Evolutionary conservation across 2,113 vertebrate genomes (phyloP).

Genomic region (Semicossyphus pulcher): DNA sequence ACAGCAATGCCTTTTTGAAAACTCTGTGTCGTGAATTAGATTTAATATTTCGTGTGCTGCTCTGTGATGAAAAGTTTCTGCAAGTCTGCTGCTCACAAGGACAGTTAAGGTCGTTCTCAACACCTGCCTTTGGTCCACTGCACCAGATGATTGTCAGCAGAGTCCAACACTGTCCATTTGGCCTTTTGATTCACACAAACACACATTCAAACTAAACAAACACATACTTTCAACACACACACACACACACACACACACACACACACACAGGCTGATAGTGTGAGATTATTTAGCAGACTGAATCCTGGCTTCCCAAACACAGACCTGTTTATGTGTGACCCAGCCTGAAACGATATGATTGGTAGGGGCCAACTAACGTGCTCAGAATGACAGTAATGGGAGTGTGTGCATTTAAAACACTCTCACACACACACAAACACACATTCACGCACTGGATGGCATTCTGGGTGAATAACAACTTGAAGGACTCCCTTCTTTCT

Average conservation of each 20-base stretch:
- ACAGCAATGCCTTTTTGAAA: no score
- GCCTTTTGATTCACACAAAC: slow-evolving; percentile 56
- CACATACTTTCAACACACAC: slow-evolving; percentile 9
- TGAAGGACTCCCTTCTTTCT: slow-evolving; percentile 38
- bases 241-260: slow-evolving; percentile 16
- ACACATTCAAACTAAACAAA: not conserved
- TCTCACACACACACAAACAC: slow-evolving; percentile 13
- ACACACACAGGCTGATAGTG: slow-evolving; percentile 1
- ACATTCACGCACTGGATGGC: slow-evolving; percentile 13
- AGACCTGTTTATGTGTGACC: slow-evolving; percentile 54
- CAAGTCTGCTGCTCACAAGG: slow-evolving; percentile 21
- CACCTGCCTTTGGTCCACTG: slow-evolving; percentile 72
- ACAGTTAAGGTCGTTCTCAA: slow-evolving; percentile 69
- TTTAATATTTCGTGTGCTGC: slow-evolving; percentile 3
- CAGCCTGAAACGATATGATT: slow-evolving; percentile 55
- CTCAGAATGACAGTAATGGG: slow-evolving; percentile 30
- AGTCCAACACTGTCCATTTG: slow-evolving; percentile 66
- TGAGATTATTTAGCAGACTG: slow-evolving; percentile 56
- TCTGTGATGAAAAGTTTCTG: slow-evolving; percentile 23
- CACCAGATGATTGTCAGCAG: slow-evolving; percentile 74
- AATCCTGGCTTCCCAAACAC: slow-evolving; percentile 47
- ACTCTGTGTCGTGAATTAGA: no score
- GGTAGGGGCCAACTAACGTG: slow-evolving; percentile 32
- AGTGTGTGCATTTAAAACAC: not conserved
- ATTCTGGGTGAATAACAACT: slow-evolving; percentile 22